Conservation (phyloP, 2,797 vertebrate species). For the Arrhamphus sclerolepis region DNA sequence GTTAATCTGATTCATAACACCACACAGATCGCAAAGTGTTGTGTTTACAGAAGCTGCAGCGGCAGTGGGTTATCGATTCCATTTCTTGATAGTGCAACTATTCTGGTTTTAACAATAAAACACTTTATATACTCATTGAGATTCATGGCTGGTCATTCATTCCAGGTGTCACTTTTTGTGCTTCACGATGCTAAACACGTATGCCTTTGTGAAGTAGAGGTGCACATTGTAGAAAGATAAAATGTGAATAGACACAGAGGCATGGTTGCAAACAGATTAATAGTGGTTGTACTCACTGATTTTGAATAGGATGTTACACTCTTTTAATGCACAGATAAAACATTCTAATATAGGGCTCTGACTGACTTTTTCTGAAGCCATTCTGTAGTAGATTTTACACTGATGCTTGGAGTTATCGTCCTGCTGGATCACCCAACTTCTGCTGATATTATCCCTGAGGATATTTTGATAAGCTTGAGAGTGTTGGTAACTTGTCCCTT, state of each 20-base stretch:
- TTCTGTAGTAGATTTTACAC: too few species aligned
- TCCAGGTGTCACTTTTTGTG: conserved; percentile 24
- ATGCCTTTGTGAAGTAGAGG: conserved; percentile 19
- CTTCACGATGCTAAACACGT: conserved; percentile 19
- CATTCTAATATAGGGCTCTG: too few species aligned
- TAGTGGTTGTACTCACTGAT: background rate
- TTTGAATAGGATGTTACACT: background rate
- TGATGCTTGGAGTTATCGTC: too few species aligned
- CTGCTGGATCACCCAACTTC: too few species aligned
- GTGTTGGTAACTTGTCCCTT: too few species aligned
- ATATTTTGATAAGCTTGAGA: too few species aligned
- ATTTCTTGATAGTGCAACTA: conserved; percentile 30
- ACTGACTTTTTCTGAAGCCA: too few species aligned
- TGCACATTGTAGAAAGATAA: conserved; percentile 3
- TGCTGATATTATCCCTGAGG: too few species aligned
- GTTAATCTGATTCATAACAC: conserved; percentile 39
- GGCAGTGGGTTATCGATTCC: conserved; percentile 24
- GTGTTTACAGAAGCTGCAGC: conserved; percentile 18
- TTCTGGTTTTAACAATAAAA: conserved; percentile 30
- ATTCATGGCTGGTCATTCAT: conserved; percentile 41
- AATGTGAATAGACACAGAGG: background rate
- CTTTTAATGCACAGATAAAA: too few species aligned
- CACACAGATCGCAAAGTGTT: conserved; percentile 2
- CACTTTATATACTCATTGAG: conserved; percentile 25
- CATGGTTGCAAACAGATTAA: background rate